These are phyloP conservation scores for Chaunax sp. DNA, from an alignment of 2,797 vertebrate species.

Conservation along the genomic window DNA sequence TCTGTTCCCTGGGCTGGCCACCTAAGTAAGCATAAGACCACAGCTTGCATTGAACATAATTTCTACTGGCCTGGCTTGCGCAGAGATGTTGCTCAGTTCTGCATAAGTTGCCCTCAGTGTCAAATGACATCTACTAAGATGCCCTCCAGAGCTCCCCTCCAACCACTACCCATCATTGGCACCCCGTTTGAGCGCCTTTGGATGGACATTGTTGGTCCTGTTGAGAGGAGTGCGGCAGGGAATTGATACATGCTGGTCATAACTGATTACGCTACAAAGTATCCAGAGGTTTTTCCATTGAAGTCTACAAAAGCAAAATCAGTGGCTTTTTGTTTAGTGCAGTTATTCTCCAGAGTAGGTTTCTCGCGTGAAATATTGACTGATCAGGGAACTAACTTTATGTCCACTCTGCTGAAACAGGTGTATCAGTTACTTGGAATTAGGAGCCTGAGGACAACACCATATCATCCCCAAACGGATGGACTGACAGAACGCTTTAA, in stretches of 20 bases:
- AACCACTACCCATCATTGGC: background rate
- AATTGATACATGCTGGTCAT: background rate
- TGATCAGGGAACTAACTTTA: background rate
- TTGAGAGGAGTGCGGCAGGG: background rate
- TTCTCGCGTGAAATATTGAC: background rate
- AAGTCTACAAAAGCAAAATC: background rate
- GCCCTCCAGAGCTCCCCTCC: background rate
- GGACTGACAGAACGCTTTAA: background rate
- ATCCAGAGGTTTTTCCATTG: background rate
- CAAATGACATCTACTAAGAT: background rate
- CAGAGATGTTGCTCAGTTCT: background rate
- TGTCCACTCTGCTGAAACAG: background rate
- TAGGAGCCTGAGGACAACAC: background rate
- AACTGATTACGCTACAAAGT: background rate
- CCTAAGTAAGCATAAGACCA: background rate
- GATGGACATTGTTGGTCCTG: background rate
- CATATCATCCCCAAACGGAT: background rate
- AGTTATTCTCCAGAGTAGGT: background rate
- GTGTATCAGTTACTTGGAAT: background rate
- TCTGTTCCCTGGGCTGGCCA: background rate
- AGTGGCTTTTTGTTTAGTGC: background rate
- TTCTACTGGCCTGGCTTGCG: background rate
- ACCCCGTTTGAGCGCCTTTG: background rate
- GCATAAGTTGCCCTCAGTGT: background rate
- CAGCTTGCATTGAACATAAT: background rate